Base-by-base conservation (phyloP, 2,797 vertebrate species). In the Telmatherina bonti region DNA sequence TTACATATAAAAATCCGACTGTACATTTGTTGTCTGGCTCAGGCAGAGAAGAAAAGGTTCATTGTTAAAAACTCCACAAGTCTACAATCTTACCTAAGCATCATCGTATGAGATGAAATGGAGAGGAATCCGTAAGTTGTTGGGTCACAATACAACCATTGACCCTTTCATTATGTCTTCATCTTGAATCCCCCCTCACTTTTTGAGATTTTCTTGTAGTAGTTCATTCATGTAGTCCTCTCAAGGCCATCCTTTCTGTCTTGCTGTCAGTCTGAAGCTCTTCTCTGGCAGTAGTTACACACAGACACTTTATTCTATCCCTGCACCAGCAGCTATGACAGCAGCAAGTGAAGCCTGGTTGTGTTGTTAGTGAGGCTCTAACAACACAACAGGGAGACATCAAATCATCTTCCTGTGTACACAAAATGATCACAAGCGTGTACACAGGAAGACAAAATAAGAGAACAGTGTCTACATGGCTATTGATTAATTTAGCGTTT, bases 21-120 rank as follows among this genome's bases (percentile, higher is more conserved):
- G 63, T 20, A 43, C 18, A 15, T 22, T 15, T 62, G 38, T 56
- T 69, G 67, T 71, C 33, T 66, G 52, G 31, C 31, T 62, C 35
- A 35, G 56, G 18, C 11, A 24, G 24, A 59, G 18, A 20, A 36
- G 30, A 62, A 24, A 79, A 58, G 62, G 61, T 56, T 81, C 77
- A 69, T 87, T 74, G 58, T 67, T 76, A 71, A 68, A 59, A 10
- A 20, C 24, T 67, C 66, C 31, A 47, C 53, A 33, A 55, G 67
- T 67, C 59, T 66, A 57, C 60, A 68, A 67, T 74, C 62, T 49
- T 67, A 52, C 27, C 49, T 12, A 51, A 51, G 13, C 15, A 18
- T 86, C 76, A 81, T 83, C 84, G 79, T 76, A 67, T 91, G 78
- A 85, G 76, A 84, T 83, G 69, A 77, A 85, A 82, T 70, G 55